Conservation (phyloP, 2,888 invertebrate species). For the Volucella bombylans region DNA sequence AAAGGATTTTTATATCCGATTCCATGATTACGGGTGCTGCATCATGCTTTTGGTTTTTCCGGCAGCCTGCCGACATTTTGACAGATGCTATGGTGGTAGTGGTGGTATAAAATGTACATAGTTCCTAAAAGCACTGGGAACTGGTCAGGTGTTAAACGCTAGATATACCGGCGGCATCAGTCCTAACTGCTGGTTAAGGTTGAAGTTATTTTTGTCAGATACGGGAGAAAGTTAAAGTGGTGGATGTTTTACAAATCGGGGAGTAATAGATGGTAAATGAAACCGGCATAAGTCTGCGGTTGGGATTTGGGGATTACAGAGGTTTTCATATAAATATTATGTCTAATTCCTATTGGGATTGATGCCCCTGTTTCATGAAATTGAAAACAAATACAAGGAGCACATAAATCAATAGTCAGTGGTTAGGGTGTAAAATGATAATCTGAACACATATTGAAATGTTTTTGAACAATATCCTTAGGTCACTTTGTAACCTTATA, state of each 20-base stretch:
- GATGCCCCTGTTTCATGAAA: not conserved
- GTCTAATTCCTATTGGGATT: not conserved
- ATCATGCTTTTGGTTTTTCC: constrained; percentile 47
- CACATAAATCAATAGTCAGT: not conserved
- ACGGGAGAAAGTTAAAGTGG: constrained; percentile 2
- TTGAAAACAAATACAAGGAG: not conserved
- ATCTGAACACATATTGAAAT: too few relatives aligned
- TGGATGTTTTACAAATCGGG: constrained; percentile 50
- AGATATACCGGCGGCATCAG: constrained; percentile 14
- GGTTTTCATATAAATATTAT: constrained; percentile 13
- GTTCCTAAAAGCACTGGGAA: constrained; percentile 73
- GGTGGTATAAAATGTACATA: constrained; percentile 53
- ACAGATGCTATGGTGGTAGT: constrained; percentile 23
- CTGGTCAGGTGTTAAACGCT: constrained; percentile 51
- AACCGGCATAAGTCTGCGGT: constrained; percentile 41
- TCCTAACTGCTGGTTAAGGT: constrained; percentile 29
- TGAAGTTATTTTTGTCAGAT: constrained; percentile 15
- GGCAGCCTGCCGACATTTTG: constrained; percentile 55
- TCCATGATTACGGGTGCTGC: constrained; percentile 69
- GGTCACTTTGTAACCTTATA: too few relatives aligned
- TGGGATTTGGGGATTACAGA: constrained; percentile 8
- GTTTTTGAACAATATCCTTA: too few relatives aligned
- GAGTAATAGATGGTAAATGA: constrained; percentile 21
- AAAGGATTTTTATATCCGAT: constrained; percentile 74
- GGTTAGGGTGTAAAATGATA: too few relatives aligned